Conservation (phyloP, 2,113 vertebrate genomes). For the Bucco capensis region DNA sequence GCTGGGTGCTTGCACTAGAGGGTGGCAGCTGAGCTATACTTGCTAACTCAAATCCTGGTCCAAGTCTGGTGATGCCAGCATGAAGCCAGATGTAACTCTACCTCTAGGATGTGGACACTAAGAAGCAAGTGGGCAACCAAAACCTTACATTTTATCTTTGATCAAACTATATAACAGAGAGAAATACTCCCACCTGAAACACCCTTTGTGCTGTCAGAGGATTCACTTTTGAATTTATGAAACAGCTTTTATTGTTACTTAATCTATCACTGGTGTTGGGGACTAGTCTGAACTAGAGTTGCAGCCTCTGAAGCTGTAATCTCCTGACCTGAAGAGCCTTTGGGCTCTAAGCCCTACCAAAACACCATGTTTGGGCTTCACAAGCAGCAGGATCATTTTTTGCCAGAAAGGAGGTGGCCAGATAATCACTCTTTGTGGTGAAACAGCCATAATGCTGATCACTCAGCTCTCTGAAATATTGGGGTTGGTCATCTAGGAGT, state of each 20-base stretch:
- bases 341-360: not conserved
- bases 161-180: not conserved
- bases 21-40: fast-evolving
- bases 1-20: not conserved
- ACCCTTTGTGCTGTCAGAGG: not conserved
- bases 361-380: not conserved
- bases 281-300: not conserved
- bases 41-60: not conserved
- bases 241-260: not conserved
- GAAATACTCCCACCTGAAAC: not conserved
- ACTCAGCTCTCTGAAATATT: not conserved
- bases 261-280: not conserved
- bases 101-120: not conserved
- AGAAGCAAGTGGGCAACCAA: not conserved
- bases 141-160: not conserved
- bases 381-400: not conserved
- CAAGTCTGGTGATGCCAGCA: not conserved
- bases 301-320: not conserved
- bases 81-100: not conserved
- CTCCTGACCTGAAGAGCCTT: not conserved
- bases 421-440: not conserved
- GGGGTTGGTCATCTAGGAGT: not conserved
- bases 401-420: not conserved
- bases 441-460: not conserved
- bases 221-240: not conserved